phyloP scores from a whole-genome alignment of 2,888 invertebrate species.

The Chamaedrilus cognettii region DNA sequence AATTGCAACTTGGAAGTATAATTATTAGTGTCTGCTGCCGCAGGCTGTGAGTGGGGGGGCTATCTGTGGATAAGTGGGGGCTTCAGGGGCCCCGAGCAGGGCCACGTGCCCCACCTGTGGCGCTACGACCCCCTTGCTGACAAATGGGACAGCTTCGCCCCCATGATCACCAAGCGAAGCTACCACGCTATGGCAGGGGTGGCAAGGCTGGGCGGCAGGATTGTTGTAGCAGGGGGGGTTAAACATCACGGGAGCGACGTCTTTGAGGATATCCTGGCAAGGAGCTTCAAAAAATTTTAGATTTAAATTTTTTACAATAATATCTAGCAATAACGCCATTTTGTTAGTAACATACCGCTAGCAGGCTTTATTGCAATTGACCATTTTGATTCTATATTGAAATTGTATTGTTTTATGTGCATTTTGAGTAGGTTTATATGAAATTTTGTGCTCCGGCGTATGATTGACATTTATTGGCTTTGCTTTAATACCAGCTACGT shows the following conservation, averaged over 20 bases:
- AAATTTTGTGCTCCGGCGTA: too few species aligned
- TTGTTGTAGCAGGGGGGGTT: conserved; percentile 48
- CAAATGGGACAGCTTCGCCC: conserved; percentile 41
- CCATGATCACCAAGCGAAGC: conserved; percentile 45
- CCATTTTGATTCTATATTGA: too few species aligned
- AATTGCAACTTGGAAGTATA: neutral
- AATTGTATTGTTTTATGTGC: too few species aligned
- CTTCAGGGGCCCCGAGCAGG: conserved; percentile 35
- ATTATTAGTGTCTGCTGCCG: neutral
- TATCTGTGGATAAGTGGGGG: conserved; percentile 41
- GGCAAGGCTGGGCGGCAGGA: conserved; percentile 35
- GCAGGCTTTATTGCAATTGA: too few species aligned
- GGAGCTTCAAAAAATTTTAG: too few species aligned
- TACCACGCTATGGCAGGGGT: conserved; percentile 50
- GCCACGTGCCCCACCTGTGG: conserved; percentile 41
- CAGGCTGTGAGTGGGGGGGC: conserved; percentile 35
- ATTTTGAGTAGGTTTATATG: too few species aligned
- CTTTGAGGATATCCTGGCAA: too few species aligned
- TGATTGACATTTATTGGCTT: too few species aligned
- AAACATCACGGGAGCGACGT: conserved; percentile 23
- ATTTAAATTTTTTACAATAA: too few species aligned
- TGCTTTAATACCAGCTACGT: too few species aligned
- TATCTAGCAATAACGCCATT: too few species aligned
- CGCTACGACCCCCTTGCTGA: conserved; percentile 42
- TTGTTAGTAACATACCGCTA: too few species aligned